Evolutionary conservation across 2,797 vertebrate species (phyloP).

Genomic region (Rhinatrema bivittatum): DNA sequence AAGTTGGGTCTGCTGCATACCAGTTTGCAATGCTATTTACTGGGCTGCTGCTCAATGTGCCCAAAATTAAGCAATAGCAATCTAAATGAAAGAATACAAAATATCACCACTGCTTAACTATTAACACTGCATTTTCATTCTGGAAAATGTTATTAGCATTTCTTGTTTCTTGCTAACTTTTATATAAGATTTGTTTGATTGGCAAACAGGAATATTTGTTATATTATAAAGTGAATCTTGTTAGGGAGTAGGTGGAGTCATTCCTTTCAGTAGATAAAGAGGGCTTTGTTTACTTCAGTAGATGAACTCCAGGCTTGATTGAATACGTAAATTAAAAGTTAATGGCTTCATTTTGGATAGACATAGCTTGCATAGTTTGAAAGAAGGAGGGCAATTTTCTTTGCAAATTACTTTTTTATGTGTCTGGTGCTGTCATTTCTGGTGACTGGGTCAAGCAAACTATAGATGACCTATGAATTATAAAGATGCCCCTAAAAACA

Average conservation of each 20-base stretch:
- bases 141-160: too few species aligned
- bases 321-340: conserved; percentile 16
- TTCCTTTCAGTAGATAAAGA: conserved; percentile 5
- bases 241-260: too few species aligned
- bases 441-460: neutral
- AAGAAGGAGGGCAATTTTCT: neutral
- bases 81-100: too few species aligned
- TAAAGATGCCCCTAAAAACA: conserved; percentile 1
- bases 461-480: conserved; percentile 5
- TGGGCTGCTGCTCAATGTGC: too few species aligned
- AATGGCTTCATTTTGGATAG: conserved; percentile 4
- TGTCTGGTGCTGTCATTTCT: neutral
- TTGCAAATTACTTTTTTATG: conserved; percentile 3
- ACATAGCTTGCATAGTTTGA: neutral
- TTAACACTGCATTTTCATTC: too few species aligned
- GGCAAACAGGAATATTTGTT: conserved; percentile 10
- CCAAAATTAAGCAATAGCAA: too few species aligned
- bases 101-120: too few species aligned
- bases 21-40: too few species aligned
- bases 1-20: too few species aligned
- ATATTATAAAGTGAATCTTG: neutral
- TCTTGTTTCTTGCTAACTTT: too few species aligned
- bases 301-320: conserved; percentile 4
- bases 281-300: neutral
- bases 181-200: conserved; percentile 3